Evolutionary conservation across 2,888 invertebrate species (phyloP).

Genomic region (Apodemia duryi): DNA sequence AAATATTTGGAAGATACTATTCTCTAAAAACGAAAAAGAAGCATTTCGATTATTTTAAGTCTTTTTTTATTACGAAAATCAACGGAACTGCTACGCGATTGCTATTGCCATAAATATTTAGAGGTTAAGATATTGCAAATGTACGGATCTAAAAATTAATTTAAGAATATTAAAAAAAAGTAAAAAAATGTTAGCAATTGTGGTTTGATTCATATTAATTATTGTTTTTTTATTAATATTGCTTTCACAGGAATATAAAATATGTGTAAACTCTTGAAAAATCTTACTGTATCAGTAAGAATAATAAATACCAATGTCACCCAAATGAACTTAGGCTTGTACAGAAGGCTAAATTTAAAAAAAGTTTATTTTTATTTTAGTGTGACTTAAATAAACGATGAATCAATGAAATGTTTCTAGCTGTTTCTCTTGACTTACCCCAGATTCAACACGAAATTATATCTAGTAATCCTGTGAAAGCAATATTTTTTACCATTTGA

Average conservation of each 20-base stretch:
- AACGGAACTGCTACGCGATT: background rate
- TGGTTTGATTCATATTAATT: background rate
- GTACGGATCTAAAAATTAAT: background rate
- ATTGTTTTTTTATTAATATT: background rate
- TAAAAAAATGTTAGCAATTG: background rate
- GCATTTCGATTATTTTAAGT: background rate
- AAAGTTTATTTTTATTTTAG: too few relatives aligned
- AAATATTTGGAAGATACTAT: slow-evolving; percentile 1
- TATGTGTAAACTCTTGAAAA: too few relatives aligned
- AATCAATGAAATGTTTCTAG: too few relatives aligned
- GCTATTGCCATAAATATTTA: slow-evolving; percentile 10
- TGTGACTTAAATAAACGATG: too few relatives aligned
- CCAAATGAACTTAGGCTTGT: too few relatives aligned
- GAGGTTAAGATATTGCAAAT: slow-evolving; percentile 7
- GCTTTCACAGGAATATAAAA: background rate
- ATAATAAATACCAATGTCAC: too few relatives aligned
- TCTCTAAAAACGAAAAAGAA: background rate
- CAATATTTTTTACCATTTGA: too few relatives aligned
- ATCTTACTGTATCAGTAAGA: too few relatives aligned
- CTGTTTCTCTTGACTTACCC: too few relatives aligned
- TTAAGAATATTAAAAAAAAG: background rate
- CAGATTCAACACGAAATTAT: too few relatives aligned
- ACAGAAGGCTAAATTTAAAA: too few relatives aligned
- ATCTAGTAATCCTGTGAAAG: too few relatives aligned
- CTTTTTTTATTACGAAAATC: background rate